These are phyloP conservation scores for Pitta sordida DNA, from an alignment of 2,113 vertebrate species.

Conservation along the genomic window DNA sequence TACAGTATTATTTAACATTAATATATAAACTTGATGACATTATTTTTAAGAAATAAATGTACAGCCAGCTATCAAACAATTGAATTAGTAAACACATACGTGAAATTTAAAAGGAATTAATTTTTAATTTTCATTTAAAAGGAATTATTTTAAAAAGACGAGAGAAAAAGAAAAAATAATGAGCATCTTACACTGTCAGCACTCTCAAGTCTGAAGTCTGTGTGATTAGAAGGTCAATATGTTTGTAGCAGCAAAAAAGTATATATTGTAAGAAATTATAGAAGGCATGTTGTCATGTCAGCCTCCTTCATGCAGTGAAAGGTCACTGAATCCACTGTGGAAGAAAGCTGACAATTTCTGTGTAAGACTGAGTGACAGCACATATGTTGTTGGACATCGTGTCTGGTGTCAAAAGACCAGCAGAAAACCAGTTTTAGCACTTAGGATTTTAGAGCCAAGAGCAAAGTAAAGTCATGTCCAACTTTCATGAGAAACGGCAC, in stretches of 20 bases:
- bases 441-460: background rate
- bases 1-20: background rate
- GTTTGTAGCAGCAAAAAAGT: background rate
- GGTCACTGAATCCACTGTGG: conserved; percentile 8
- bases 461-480: background rate
- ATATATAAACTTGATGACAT: background rate
- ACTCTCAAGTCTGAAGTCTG: background rate
- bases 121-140: no score
- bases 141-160: background rate
- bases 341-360: conserved; percentile 31
- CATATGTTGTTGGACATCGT: background rate
- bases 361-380: conserved; percentile 57
- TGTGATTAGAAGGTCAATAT: conserved; percentile 18
- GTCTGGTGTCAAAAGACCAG: background rate
- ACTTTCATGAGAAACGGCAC: background rate
- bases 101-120: no score
- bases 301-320: conserved; percentile 18
- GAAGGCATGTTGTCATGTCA: conserved; percentile 10
- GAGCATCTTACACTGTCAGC: background rate
- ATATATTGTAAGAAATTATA: conserved; percentile 15
- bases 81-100: background rate
- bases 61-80: background rate
- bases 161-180: background rate
- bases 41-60: background rate
- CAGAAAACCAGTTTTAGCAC: background rate